Percentiles rank a stretch among this genome's conserved stretches.
These are phyloP conservation scores for Drosophila vallismaia DNA, from an alignment of 2,888 invertebrate genomes.

Conservation along the genomic window DNA sequence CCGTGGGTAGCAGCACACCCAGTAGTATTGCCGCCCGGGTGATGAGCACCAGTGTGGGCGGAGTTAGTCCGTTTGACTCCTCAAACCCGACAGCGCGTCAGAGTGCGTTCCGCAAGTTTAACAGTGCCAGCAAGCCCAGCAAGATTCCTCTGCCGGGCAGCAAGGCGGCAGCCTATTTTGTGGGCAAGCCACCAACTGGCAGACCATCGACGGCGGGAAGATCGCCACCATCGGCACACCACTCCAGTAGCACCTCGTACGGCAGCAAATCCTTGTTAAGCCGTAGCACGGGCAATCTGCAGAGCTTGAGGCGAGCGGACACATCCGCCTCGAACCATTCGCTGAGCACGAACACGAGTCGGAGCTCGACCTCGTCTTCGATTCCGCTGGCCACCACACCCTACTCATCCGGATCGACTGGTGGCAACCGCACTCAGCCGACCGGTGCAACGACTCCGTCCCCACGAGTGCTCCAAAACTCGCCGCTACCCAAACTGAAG, in stretches of 20 bases:
- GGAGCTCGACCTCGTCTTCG: slow-evolving; percentile 82
- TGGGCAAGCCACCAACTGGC: slow-evolving; percentile 87
- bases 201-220: slow-evolving; percentile 72
- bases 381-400: slow-evolving; percentile 82
- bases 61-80: slow-evolving; percentile 73
- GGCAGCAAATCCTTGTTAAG: slow-evolving; percentile 82
- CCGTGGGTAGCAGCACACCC: slow-evolving; percentile 62
- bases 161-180: slow-evolving; percentile 84
- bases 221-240: slow-evolving; percentile 74
- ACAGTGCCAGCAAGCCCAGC: slow-evolving; percentile 86
- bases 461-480: slow-evolving; percentile 81
- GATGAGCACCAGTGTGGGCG: slow-evolving; percentile 81
- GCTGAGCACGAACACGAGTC: slow-evolving; percentile 78
- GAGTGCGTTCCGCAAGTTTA: slow-evolving; percentile 66
- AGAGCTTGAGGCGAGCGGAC: slow-evolving; percentile 85
- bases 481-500: slow-evolving; percentile 83
- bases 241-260: slow-evolving; percentile 70
- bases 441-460: slow-evolving; percentile 75
- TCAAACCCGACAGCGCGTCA: slow-evolving; percentile 54
- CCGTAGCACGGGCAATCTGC: slow-evolving; percentile 83
- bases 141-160: slow-evolving; percentile 89
- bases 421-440: slow-evolving; percentile 54
- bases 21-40: slow-evolving; percentile 66
- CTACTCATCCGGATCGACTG: slow-evolving; percentile 73
- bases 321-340: slow-evolving; percentile 82